Conservation (phyloP, 2,888 invertebrate genomes). For the Noctua janthe region DNA sequence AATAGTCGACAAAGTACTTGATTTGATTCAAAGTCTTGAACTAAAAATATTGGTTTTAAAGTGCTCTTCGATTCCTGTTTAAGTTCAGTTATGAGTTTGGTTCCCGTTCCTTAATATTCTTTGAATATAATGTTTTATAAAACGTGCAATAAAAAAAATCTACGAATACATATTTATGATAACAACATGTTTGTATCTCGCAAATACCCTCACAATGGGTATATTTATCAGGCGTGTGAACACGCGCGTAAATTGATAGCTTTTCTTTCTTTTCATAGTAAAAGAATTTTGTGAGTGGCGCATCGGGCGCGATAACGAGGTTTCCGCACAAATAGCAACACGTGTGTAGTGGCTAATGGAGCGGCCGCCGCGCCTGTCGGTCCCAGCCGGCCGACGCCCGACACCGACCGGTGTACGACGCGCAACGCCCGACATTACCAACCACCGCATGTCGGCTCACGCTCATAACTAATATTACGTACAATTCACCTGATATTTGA, state of each 20-base stretch:
- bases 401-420: conserved; percentile 14
- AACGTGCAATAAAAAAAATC: conserved; percentile 18
- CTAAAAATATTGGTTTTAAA: conserved; percentile 44
- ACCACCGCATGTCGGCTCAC: conserved; percentile 56
- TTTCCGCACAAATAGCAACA: conserved; percentile 80
- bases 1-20: conserved; percentile 46
- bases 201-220: conserved; percentile 47
- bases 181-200: conserved; percentile 39
- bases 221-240: conserved; percentile 49
- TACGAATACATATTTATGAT: conserved; percentile 32
- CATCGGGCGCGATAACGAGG: conserved; percentile 78
- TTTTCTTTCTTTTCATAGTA: conserved; percentile 71
- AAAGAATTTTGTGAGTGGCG: conserved; percentile 73
- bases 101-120: conserved; percentile 4
- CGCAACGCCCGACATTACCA: conserved; percentile 33
- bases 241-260: conserved; percentile 71
- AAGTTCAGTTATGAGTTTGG: conserved; percentile 1
- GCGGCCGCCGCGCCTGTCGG: conserved; percentile 61
- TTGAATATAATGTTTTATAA: conserved; percentile 6
- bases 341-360: conserved; percentile 78
- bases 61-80: conserved; percentile 34
- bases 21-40: conserved; percentile 42
- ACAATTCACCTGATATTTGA: conserved; percentile 52
- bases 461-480: conserved; percentile 55
- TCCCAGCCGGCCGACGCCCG: conserved; percentile 48